Conservation (phyloP, 2,888 invertebrate species). For the Erebia epiphron region DNA sequence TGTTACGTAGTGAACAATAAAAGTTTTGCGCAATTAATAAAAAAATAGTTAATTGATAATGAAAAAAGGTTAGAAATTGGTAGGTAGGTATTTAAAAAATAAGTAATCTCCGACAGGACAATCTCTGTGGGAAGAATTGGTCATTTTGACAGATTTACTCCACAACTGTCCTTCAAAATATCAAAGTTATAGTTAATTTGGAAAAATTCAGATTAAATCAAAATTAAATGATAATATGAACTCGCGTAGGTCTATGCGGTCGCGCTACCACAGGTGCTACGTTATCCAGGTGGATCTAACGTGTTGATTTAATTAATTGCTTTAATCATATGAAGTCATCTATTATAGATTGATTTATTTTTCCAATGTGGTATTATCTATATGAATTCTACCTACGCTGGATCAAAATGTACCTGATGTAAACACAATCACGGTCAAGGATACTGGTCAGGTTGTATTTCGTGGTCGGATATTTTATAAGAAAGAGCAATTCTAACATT, state of each 20-base stretch:
- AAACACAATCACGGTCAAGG: background rate
- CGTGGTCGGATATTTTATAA: no score
- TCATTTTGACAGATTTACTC: no score
- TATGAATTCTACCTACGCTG: no score
- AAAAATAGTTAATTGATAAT: background rate
- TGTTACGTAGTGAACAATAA: background rate
- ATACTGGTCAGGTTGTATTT: background rate
- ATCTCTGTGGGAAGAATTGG: no score
- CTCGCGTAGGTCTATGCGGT: background rate
- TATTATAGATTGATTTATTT: background rate
- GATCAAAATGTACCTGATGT: background rate
- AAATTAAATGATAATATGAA: no score
- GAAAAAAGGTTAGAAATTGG: background rate
- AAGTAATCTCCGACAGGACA: no score
- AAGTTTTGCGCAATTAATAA: background rate
- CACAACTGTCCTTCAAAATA: no score
- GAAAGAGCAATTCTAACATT: no score
- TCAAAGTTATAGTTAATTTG: no score
- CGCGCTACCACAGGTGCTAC: background rate
- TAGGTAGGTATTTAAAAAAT: background rate
- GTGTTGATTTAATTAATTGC: background rate
- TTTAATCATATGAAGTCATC: background rate
- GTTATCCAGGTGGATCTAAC: background rate
- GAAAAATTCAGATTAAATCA: no score
- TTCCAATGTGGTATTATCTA: no score